These are phyloP conservation scores for Tineola bisselliella DNA, from an alignment of 2,888 invertebrate species.

Conservation along the genomic window DNA sequence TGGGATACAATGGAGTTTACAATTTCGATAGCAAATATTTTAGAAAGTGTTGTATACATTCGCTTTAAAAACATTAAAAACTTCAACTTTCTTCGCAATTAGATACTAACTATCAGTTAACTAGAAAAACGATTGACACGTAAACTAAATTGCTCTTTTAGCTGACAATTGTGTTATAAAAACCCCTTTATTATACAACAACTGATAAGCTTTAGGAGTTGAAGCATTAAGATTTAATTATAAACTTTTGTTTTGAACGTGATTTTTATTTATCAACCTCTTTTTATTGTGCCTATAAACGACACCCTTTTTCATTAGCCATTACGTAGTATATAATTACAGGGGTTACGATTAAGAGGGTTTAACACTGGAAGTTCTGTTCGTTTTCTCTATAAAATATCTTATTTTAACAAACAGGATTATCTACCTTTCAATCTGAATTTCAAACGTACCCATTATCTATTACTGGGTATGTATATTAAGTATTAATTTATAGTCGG, in stretches of 20 bases:
- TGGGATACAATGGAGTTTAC: neutral
- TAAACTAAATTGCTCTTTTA: too few relatives aligned
- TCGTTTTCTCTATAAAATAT: conserved; percentile 9
- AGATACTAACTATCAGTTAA: too few relatives aligned
- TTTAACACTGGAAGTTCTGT: conserved; percentile 3
- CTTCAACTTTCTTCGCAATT: too few relatives aligned
- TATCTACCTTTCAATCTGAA: conserved; percentile 10
- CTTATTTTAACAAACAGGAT: conserved; percentile 10
- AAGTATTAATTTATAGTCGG: neutral
- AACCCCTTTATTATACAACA: neutral
- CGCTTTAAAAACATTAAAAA: too few relatives aligned
- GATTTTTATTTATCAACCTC: neutral
- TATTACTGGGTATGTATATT: neutral
- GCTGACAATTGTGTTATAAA: neutral
- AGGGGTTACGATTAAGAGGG: neutral
- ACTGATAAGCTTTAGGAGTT: neutral
- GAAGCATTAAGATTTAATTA: neutral
- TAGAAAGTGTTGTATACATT: too few relatives aligned
- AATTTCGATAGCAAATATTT: neutral
- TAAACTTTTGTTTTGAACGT: neutral
- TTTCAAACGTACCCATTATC: conserved; percentile 10
- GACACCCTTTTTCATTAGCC: conserved; percentile 5
- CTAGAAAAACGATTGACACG: too few relatives aligned
- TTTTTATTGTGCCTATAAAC: conserved; percentile 3
- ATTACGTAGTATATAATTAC: conserved; percentile 14